Percentiles rank a stretch among this genome's conserved stretches.
phyloP scores from a whole-genome alignment of 2,113 vertebrate species.

The Speoplatyrhinus poulsoni region DNA sequence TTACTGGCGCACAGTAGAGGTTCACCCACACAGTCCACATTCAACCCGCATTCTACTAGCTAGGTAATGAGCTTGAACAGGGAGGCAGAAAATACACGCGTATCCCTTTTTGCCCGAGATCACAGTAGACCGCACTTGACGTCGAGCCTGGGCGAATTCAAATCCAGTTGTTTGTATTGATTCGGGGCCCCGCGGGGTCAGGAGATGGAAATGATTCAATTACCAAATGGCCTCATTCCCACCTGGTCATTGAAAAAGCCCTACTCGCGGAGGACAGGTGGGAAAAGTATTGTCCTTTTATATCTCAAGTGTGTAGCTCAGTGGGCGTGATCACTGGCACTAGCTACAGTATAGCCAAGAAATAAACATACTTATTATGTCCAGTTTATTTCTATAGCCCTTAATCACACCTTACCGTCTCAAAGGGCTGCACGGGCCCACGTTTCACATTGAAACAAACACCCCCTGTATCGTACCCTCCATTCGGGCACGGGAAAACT shows the following conservation, averaged over 20 bases:
- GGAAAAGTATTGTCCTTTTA: background rate
- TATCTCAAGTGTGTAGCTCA: background rate
- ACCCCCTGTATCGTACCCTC: too few species aligned
- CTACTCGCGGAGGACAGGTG: background rate
- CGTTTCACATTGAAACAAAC: too few species aligned
- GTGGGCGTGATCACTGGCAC: background rate
- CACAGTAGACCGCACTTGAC: slow-evolving; percentile 6
- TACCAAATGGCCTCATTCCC: slow-evolving; percentile 21
- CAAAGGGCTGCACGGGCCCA: too few species aligned
- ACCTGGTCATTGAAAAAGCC: background rate
- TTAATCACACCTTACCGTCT: too few species aligned
- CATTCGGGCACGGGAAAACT: too few species aligned
- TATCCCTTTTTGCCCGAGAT: slow-evolving; percentile 16
- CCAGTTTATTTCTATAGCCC: too few species aligned
- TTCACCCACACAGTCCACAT: slow-evolving; percentile 49
- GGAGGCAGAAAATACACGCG: slow-evolving; percentile 15
- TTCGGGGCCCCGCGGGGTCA: slow-evolving; percentile 14
- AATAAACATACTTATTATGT: too few species aligned
- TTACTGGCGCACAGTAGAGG: slow-evolving; percentile 40
- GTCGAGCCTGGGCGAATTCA: slow-evolving; percentile 18
- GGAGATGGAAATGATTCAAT: slow-evolving; percentile 16
- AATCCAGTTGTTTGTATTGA: slow-evolving; percentile 25
- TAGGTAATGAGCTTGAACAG: slow-evolving; percentile 55
- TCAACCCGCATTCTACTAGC: slow-evolving; percentile 29
- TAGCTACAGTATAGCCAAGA: too few species aligned